Base-by-base conservation (phyloP, 1,140 invertebrate species). In the Magallana angulata region DNA sequence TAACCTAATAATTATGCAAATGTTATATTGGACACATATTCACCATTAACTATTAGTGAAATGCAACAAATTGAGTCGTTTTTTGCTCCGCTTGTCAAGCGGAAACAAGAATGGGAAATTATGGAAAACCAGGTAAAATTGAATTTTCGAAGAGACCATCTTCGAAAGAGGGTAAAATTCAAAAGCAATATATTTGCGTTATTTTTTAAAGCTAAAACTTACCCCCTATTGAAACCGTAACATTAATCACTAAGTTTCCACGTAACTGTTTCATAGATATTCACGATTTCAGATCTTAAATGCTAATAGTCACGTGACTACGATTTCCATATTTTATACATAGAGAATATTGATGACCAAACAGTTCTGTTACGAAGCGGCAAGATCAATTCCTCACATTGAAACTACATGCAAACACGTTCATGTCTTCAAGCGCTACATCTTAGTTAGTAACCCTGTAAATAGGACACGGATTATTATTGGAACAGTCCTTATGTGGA, bases 251-350 rank as follows among this genome's bases (percentile, higher is more conserved):
- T 76, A 9, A 5, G 9, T 76, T 76, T 76, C 68, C 24, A 36
- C 24, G 24, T 76, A 5, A 36, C 68, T 76, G 68, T 30, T 76
- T 24, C 68, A 30, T 30, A 36, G 18, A 76, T 9, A 76, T 76
- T 30, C 68, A 76, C 12, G 68, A 36, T 76, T 68, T 76, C 11
- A 30, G 24, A 12, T 76, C 68, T 76, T 76, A 36, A 76, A 76
- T 76, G 68, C 24, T 76, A 30, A 76, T 76, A 7, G 8, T 76
- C 68, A 76, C 68, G 68, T 76, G 68, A 76, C 68, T 12, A 24
- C 6, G 24, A 76, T 76, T 76, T 76, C 68, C 68, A 76, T 76
- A 76, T 30, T 76, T 76, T 24, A 76, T 76, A 76, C 18, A 76
- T 76, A 30, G 24, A 30, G 18, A 76, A 30, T 76, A 76, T 76